These are phyloP conservation scores for Corythoichthys intestinalis DNA, from an alignment of 2,113 vertebrate species.

Conservation along the genomic window DNA sequence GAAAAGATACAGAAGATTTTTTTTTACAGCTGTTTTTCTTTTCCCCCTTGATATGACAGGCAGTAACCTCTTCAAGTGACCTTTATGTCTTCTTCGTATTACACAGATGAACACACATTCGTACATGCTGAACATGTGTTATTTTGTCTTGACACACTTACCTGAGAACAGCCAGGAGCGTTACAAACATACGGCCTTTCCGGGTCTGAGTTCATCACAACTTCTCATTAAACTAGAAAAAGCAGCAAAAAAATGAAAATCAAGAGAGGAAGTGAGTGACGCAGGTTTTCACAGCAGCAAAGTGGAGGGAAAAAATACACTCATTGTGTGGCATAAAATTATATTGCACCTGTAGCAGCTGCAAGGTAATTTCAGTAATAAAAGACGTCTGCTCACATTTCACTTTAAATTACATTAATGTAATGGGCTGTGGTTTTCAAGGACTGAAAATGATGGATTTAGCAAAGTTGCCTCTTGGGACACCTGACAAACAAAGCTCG, in stretches of 20 bases:
- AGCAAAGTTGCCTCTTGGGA: constrained; percentile 1
- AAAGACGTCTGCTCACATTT: constrained; percentile 21
- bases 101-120: constrained; percentile 20
- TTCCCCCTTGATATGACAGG: constrained; percentile 20
- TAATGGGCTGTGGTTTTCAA: constrained; percentile 11
- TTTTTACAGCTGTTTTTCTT: constrained; percentile 19
- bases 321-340: constrained; percentile 27
- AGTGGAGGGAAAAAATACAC: constrained; percentile 32
- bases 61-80: constrained; percentile 20
- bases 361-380: constrained; percentile 14
- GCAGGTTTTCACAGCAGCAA: constrained; percentile 22
- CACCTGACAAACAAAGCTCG: constrained; percentile 6
- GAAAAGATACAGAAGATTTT: background rate
- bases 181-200: constrained; percentile 97
- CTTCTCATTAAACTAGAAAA: constrained; percentile 91
- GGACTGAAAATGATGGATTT: constrained; percentile 9
- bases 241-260: constrained; percentile 18
- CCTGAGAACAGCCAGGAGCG: constrained; percentile 98
- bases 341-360: constrained; percentile 37
- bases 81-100: constrained; percentile 41
- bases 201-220: constrained; percentile 99
- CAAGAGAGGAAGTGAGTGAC: constrained; percentile 19
- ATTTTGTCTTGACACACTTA: constrained; percentile 69
- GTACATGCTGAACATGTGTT: background rate
- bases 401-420: constrained; percentile 18